Base-by-base conservation (phyloP, 1,140 invertebrate genomes). In the Melipona quadrifasciata region DNA sequence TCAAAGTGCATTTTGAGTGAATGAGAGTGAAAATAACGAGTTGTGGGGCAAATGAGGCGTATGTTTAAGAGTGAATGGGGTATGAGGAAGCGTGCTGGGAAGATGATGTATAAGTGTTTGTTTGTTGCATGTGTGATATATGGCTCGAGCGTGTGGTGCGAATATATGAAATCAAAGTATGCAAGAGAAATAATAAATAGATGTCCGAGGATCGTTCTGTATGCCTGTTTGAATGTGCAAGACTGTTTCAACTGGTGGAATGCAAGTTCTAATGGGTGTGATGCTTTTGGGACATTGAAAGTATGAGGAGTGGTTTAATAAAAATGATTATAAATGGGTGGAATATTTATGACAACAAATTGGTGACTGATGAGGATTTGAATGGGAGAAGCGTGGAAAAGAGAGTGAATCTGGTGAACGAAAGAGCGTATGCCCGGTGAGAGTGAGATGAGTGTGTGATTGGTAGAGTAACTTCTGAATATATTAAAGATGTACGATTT, bases 171-270 rank as follows among this genome's bases (percentile, higher is more conserved):
- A 39, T 57, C 64, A 74, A 39, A 39, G 34, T 83, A 75, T 78
- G 87, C 71, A 6, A 79, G 67, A 57, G 68, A 55, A 0, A 24
- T 58, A 11, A 27, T 87, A 16, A 75, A 80, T 17, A 55, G 79
- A 11, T 89, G 79, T 77, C 82, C 92, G 64, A 65, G 90, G 31
- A 39, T 87, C 0, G 86, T 83, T 5, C 6, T 93, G 31, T 65
- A 91, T 31, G 90, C 81, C 34, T 91, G 86, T 58, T 53, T 90
- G 21, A 81, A 81, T 90, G 39, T 93, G 90, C 82, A 75, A 84
- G 6, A 92, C 89, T 27, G 90, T 92, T 12, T 91, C 90, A 31
- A 91, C 86, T 3, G 87, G 85, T 21, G 90, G 89, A 0, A 82
- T 91, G 86, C 81, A 88, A 73, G 89, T 92, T 1, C 58, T 92